Base-by-base conservation (phyloP, 1,140 invertebrate genomes). In the Brachionus plicatilis region DNA sequence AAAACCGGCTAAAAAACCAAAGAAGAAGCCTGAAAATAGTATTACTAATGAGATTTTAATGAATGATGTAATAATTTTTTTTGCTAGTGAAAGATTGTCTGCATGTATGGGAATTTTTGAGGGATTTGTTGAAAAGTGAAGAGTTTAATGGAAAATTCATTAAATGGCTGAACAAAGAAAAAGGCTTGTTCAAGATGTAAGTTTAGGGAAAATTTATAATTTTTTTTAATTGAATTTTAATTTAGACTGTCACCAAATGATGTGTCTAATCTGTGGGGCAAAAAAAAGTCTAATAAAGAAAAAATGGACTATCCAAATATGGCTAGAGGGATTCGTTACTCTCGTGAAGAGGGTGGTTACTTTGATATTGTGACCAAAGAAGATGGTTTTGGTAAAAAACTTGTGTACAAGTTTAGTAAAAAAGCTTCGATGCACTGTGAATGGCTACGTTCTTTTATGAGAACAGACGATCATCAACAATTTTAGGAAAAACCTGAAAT, bases 251-350 rank as follows among this genome's bases (percentile, higher is more conserved):
- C 68, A 14, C 72, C 72, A 50, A 76, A 24, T 76, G 72, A 76
- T 1, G 72, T 76, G 3, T 76, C 72, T 4, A 76, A 76, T 76
- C 27, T 76, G 24, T 76, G 72, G 72, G 72, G 72, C 8, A 76
- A 76, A 76, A 76, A 76, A 37, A 76, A 76, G 72, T 20, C 72
- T n/a, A 76, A 76, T 37, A 76, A 76, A 76, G 72, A 76, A 76
- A 76, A 76, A 76, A 76, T 76, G 72, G 45, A 76, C 43, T 76
- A 76, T 76, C 72, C 72, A 76, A 76, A 76, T 76, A 76, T 76
- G 72, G 72, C 72, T 47, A 47, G 72, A 24, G 72, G 72, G 12
- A 76, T 76, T 76, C 72, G 72, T 76, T 76, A 76, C 27, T 76
- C 72, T 24, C 43, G 72, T 29, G 72, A 76, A 50, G 72, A 76